phyloP scores from a whole-genome alignment of 2,113 vertebrate species.

The Beaufortia kweichowensis region DNA sequence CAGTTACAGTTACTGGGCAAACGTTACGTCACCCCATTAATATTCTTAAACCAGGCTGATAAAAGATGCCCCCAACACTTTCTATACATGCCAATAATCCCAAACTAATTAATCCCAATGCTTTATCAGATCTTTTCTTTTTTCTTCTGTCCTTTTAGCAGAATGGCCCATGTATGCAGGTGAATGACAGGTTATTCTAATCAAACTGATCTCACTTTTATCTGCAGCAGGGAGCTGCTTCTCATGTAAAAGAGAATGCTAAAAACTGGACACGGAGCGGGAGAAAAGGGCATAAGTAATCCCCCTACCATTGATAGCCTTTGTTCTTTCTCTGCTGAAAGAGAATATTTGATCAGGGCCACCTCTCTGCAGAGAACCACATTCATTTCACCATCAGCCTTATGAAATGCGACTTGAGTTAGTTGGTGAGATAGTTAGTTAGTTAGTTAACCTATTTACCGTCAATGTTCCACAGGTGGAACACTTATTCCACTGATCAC shows the following conservation, averaged over 20 bases:
- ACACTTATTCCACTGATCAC: too few relatives aligned
- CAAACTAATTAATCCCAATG: neutral
- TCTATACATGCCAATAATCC: neutral
- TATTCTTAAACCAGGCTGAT: too few relatives aligned
- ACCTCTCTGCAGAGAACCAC: constrained; percentile 32
- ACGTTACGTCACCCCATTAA: too few relatives aligned
- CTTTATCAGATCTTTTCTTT: neutral
- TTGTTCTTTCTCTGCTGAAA: constrained; percentile 42
- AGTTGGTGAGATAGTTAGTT: constrained; percentile 32
- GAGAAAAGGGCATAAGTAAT: constrained; percentile 49
- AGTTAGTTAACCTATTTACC: too few relatives aligned
- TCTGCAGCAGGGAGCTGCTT: constrained; percentile 9
- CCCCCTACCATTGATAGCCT: constrained; percentile 18
- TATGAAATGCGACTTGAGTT: constrained; percentile 19
- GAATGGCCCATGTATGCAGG: neutral
- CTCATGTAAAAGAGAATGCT: constrained; percentile 33
- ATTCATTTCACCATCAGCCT: constrained; percentile 23
- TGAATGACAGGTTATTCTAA: constrained; percentile 1
- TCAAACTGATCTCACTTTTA: constrained; percentile 20
- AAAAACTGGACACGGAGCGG: constrained; percentile 26
- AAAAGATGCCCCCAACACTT: neutral
- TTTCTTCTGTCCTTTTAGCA: neutral
- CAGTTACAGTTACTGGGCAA: too few relatives aligned
- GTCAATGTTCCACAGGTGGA: too few relatives aligned
- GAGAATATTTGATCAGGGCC: constrained; percentile 46